phyloP scores from a whole-genome alignment of 2,888 invertebrate genomes.

The Villa cingulata region DNA sequence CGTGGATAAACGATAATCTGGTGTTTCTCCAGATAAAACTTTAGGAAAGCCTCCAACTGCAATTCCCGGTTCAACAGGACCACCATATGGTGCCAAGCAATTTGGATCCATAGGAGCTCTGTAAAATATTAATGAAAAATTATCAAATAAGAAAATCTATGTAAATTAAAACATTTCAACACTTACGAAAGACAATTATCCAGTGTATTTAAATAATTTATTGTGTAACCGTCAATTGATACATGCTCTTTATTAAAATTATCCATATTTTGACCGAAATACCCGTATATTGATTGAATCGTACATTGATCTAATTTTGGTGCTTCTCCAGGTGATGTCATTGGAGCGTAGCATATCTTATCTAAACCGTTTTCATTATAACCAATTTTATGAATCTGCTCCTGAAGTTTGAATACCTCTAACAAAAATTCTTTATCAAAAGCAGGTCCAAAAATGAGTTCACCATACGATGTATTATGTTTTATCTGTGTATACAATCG shows the following conservation, averaged over 20 bases:
- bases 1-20: slow-evolving; percentile 44
- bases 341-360: slow-evolving; percentile 75
- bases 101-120: slow-evolving; percentile 44
- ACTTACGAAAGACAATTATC: slow-evolving; percentile 30
- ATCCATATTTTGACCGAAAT: slow-evolving; percentile 49
- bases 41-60: slow-evolving; percentile 66
- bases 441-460: slow-evolving; percentile 56
- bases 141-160: neutral
- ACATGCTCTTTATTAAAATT: slow-evolving; percentile 36
- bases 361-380: slow-evolving; percentile 42
- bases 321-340: slow-evolving; percentile 48
- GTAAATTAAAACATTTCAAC: neutral
- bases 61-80: slow-evolving; percentile 73
- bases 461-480: slow-evolving; percentile 33
- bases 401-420: slow-evolving; percentile 56
- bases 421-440: slow-evolving; percentile 62
- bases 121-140: slow-evolving; percentile 14
- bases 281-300: slow-evolving; percentile 68
- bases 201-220: slow-evolving; percentile 30
- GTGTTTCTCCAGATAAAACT: slow-evolving; percentile 37
- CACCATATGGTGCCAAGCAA: slow-evolving; percentile 77
- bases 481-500: slow-evolving; percentile 20
- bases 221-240: slow-evolving; percentile 34
- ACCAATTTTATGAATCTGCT: slow-evolving; percentile 46
- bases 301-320: slow-evolving; percentile 52